A percentile compares a stretch with the other conserved stretches of the same genome.
Evolutionary conservation across 2,888 invertebrate genomes (phyloP).

Genomic region (Meganola albula): DNA sequence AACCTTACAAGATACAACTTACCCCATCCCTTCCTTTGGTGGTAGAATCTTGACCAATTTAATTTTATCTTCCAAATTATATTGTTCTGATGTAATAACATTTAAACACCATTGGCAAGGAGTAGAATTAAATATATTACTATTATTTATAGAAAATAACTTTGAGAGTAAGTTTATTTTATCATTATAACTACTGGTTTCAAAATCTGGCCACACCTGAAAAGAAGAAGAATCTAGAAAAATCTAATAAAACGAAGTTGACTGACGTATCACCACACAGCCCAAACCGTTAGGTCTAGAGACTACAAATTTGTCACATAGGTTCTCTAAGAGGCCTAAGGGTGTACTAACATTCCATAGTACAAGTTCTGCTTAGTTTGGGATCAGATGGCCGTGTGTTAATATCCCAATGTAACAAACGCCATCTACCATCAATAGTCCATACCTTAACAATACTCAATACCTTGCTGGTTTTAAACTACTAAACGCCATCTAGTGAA

Average conservation of each 20-base stretch:
- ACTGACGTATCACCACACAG: too few species aligned
- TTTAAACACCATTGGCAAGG: conserved; percentile 35
- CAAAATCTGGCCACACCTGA: conserved; percentile 40
- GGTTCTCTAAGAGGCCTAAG: too few species aligned
- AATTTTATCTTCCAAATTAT: conserved; percentile 25
- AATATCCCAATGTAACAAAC: too few species aligned
- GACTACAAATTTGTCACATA: too few species aligned
- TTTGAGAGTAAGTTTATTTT: conserved; percentile 32
- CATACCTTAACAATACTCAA: too few species aligned
- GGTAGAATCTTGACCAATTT: conserved; percentile 36
- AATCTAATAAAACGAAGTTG: background rate
- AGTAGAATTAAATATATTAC: conserved; percentile 19
- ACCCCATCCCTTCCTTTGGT: conserved; percentile 37
- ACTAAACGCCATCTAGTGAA: too few species aligned
- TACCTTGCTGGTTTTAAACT: too few species aligned
- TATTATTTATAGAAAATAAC: conserved; percentile 23
- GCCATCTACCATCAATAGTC: too few species aligned
- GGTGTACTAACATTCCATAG: too few species aligned
- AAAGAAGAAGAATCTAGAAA: background rate
- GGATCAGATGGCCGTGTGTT: too few species aligned
- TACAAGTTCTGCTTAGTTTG: too few species aligned
- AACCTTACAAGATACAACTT: conserved; percentile 1
- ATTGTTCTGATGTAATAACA: conserved; percentile 18
- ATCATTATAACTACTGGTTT: conserved; percentile 27
- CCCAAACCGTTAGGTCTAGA: too few species aligned